Evolutionary conservation across 2,113 vertebrate species (phyloP).

Genomic region (Noctilio leporinus): DNA sequence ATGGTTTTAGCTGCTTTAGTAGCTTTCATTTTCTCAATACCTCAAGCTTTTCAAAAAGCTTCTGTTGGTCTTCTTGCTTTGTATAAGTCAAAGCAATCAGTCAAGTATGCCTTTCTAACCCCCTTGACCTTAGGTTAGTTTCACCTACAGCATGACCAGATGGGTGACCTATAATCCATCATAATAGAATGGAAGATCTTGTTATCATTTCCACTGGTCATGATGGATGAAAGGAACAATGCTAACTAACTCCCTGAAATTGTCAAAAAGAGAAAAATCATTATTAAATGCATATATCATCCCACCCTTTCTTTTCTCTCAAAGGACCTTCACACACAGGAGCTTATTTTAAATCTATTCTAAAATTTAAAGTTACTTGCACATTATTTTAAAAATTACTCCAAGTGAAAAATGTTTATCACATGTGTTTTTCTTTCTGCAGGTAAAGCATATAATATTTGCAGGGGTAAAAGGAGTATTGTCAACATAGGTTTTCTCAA

Average conservation of each 20-base stretch:
- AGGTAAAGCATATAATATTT: conserved; percentile 28
- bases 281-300: neutral
- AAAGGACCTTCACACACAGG: neutral
- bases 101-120: neutral
- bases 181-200: neutral
- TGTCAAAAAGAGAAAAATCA: neutral
- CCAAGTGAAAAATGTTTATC: neutral
- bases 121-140: neutral
- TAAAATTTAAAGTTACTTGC: neutral
- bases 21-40: conserved; percentile 38
- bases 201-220: neutral
- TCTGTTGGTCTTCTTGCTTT: neutral
- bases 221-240: neutral
- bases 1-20: conserved; percentile 13
- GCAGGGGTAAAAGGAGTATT: neutral
- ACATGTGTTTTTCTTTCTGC: conserved; percentile 6
- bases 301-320: neutral
- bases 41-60: neutral
- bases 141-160: neutral
- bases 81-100: neutral
- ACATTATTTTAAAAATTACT: neutral
- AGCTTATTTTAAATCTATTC: neutral
- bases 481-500: conserved; percentile 36
- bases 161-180: neutral
- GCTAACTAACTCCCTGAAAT: neutral